Base-by-base conservation (phyloP, 2,888 invertebrate species). In the Onthophagus sagittarius region DNA sequence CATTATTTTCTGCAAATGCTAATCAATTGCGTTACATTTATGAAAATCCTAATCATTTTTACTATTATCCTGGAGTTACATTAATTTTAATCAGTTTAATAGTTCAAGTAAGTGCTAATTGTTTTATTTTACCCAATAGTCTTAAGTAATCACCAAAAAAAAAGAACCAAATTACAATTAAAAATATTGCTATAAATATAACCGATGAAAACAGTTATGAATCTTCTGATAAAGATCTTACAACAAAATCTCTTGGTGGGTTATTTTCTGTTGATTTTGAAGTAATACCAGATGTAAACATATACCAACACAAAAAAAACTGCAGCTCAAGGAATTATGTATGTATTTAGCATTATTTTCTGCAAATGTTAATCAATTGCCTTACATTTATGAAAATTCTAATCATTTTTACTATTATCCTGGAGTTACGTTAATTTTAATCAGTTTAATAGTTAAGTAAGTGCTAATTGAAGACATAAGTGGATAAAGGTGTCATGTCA, bases 251-350 rank as follows among this genome's bases (percentile, higher is more conserved):
- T 23, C 23, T 3, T 23, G 23, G 23, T 23, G 23, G 23, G 3
- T 23, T 23, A 2, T 23, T 23, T 23, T 2, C 2, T 31, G 32
- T 15, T 67, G 67, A 23, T 23, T 15, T 67, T 5, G 72, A 65
- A 62, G 71, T 86, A 7, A 86, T 89, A 67, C 92, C 93, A 2
- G 94, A 95, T 83, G 89, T 94, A 31, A 96, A 96, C 86, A 90
- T 93, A 0, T 96, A 96, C 84, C 94, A 95, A 80, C 94, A 95
- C 78, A n/a, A 95, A 95, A 84, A 96, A 96, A 84, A 95, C 94
- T 13, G 86, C 96, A 33, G 95, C 96, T 0, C 95, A 96, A 81
- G 96, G 96, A 5, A 95, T 96, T n/a, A n/a, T n/a, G n/a, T 95
- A 94, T 96, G 94, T 96, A 96, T 84, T 86, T 96, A 77, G 96